Percentiles rank a stretch among this genome's conserved stretches.
phyloP scores from a whole-genome alignment of 2,888 invertebrate genomes.

The Monochamus alternatus region DNA sequence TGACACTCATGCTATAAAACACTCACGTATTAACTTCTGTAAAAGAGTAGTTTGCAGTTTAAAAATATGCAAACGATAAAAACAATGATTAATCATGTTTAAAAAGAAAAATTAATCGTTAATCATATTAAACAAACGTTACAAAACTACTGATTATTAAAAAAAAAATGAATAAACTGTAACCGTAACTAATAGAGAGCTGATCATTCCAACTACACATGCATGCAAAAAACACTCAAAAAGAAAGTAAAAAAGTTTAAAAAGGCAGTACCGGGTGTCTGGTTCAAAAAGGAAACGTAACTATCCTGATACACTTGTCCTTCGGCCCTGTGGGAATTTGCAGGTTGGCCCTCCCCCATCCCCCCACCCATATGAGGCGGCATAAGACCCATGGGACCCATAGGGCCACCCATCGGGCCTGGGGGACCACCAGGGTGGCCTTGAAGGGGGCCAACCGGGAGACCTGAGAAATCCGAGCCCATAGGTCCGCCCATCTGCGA shows the following conservation, averaged over 20 bases:
- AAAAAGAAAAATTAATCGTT: conserved; percentile 37
- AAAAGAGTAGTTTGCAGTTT: conserved; percentile 19
- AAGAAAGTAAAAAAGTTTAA: conserved; percentile 62
- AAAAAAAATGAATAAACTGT: conserved; percentile 38
- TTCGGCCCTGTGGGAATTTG: conserved; percentile 61
- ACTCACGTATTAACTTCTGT: conserved; percentile 28
- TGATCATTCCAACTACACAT: conserved; percentile 64
- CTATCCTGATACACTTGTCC: conserved; percentile 78
- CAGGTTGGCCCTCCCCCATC: conserved; percentile 61
- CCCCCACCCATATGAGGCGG: conserved; percentile 50
- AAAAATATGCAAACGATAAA: conserved; percentile 20
- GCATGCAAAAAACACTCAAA: conserved; percentile 66
- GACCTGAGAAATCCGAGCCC: conserved; percentile 56
- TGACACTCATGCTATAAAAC: conserved; percentile 29
- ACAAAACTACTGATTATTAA: conserved; percentile 25
- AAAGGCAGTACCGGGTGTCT: conserved; percentile 72
- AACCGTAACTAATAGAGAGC: conserved; percentile 54
- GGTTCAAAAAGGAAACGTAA: conserved; percentile 80
- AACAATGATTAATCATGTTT: conserved; percentile 25
- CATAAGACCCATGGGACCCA: conserved; percentile 45
- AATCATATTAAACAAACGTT: conserved; percentile 39
- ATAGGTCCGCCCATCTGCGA: conserved; percentile 65
- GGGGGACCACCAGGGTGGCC: conserved; percentile 43
- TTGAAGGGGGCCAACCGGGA: conserved; percentile 59
- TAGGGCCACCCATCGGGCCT: conserved; percentile 45